Percentiles rank a stretch among this genome's conserved stretches.
phyloP scores from a whole-genome alignment of 2,113 vertebrate species.

The Apteryx mantelli region DNA sequence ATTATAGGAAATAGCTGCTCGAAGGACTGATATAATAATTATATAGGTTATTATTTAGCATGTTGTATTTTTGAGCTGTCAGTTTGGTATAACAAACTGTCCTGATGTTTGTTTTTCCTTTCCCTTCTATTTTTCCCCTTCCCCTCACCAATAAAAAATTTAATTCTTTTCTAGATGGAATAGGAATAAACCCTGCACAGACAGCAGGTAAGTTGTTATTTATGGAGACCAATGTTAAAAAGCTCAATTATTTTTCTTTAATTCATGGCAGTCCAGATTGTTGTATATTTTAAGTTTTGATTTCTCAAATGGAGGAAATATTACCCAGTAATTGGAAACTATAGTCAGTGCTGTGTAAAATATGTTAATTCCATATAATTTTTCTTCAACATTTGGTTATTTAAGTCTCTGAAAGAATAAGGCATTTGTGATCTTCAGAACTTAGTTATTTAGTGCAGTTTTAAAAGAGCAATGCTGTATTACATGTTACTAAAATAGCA shows the following conservation, averaged over 20 bases:
- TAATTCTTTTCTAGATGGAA: conserved; percentile 75
- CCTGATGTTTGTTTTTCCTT: background rate
- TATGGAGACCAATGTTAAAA: background rate
- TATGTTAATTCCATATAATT: background rate
- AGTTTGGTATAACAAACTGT: background rate
- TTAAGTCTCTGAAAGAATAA: background rate
- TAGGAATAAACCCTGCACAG: conserved; percentile 85
- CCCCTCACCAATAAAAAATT: background rate
- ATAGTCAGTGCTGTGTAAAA: background rate
- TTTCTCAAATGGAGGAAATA: background rate
- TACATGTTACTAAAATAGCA: background rate
- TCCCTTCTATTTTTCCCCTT: background rate
- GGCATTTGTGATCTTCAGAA: background rate
- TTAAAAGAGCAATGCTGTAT: background rate
- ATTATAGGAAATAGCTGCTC: background rate
- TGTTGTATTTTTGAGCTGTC: background rate
- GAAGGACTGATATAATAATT: background rate
- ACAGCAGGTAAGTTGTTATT: conserved; percentile 79
- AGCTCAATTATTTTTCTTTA: background rate
- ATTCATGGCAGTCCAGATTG: background rate
- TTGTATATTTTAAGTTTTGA: background rate
- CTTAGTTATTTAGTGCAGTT: background rate
- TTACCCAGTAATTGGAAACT: background rate
- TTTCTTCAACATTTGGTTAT: background rate
- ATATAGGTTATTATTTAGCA: background rate